Base-by-base conservation (phyloP, 2,888 invertebrate genomes). In the Epinotia ramella region DNA sequence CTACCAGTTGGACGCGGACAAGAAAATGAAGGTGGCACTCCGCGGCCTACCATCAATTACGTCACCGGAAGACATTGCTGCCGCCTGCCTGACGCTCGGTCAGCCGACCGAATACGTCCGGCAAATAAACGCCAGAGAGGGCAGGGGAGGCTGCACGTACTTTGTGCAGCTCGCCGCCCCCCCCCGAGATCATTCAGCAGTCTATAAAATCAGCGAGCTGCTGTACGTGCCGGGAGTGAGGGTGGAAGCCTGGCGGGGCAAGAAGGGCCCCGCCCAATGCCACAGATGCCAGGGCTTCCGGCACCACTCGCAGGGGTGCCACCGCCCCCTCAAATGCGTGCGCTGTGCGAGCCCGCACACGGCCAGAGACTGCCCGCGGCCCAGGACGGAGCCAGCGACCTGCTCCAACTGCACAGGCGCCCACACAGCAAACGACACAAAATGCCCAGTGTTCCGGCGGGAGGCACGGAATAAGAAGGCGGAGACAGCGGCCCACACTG, bases 281-380 rank as follows among this genome's bases (percentile, higher is more conserved):
- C 65, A 49, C 49, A 13, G 65, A 0, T 65, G 65, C 65, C 65
- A 65, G 49, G 65, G 46, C 3, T 65, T 65, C 13, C 3, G 56
- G 16, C 57, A n/a, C 49, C 66, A 59, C 60, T 59, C 73, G 0
- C n/a, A 16, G 9, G 56, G 62, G 0, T 73, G 73, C 49, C 67
- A 73, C 49, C 66, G 67, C 12, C 66, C 73, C 1, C 28, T 11
- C 7, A 40, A 24, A 9, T 67, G 71, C 44, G 71, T 76, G 9
- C 63, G 73, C 18, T 73, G 73, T 16, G 63, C 33, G 7, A 53
- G 24, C 18, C 13, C n/a, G 0, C 72, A 72, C 65, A 5, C 40
- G 0, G 65, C 72, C 0, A 16, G 3, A 0, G 46, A 46, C 0
- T 71, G 70, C 70, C n/a, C 7, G 5, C 3, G 28, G 3, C 33